These are phyloP conservation scores for Proctacanthus coquilletti DNA, from an alignment of 1,140 invertebrate genomes.

Conservation along the genomic window DNA sequence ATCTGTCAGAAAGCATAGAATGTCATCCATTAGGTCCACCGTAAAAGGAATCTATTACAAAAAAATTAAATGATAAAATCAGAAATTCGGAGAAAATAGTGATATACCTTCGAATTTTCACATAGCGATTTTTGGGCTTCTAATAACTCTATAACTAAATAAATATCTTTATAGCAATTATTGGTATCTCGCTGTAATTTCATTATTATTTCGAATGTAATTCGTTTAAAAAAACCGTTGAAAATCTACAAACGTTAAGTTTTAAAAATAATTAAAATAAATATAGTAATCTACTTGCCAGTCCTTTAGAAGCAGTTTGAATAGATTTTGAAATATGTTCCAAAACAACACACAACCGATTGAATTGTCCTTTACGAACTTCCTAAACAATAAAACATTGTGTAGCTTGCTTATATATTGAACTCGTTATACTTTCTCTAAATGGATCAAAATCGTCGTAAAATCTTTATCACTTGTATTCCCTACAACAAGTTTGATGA, in stretches of 20 bases:
- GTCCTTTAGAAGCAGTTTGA: conserved; percentile 21
- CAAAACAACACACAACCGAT: conserved; percentile 16
- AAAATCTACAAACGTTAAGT: conserved; percentile 16
- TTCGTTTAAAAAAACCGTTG: conserved; percentile 21
- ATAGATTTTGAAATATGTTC: conserved; percentile 18
- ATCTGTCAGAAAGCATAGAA: conserved; percentile 17
- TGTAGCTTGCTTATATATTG: too few species aligned
- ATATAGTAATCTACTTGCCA: conserved; percentile 11
- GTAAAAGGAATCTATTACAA: conserved; percentile 13
- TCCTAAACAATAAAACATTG: conserved; percentile 3
- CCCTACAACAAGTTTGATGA: conserved; percentile 20
- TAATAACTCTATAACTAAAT: conserved; percentile 6
- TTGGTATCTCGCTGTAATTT: conserved; percentile 7
- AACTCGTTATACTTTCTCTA: conserved; percentile 3
- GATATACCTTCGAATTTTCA: conserved; percentile 16
- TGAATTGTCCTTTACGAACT: conserved; percentile 8
- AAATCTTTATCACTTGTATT: conserved; percentile 27
- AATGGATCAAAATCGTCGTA: conserved; percentile 10
- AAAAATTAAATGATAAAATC: conserved; percentile 1
- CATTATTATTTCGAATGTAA: conserved; percentile 8
- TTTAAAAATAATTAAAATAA: not conserved
- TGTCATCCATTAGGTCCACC: conserved; percentile 18
- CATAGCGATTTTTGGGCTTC: conserved; percentile 14
- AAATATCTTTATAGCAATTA: conserved; percentile 10
- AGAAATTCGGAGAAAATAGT: not conserved